Evolutionary conservation across 2,113 vertebrate species (phyloP), one percentile per base, ranked within the genome.

Genomic region (Numida meleagris): DNA sequence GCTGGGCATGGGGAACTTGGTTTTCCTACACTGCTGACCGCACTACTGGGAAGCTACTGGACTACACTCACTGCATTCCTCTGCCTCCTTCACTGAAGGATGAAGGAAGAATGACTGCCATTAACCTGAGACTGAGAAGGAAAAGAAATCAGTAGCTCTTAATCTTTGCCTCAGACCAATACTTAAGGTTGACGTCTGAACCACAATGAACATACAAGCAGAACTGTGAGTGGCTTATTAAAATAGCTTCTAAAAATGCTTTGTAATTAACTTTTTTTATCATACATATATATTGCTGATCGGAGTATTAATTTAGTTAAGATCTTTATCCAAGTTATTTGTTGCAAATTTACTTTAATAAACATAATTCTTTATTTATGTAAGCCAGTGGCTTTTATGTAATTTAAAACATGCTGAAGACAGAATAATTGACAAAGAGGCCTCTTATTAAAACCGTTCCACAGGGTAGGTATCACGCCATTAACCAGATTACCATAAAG

Each of bases 241-340:
- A 77, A 86, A 65, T 80, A 89, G 80, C 89, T 88, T 67, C 76
- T 77, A 43, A 65, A 91, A 95, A 83, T 51, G 88, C 85, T 96
- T 94, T 92, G 86, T 93, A 96, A 95, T 96, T 95, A 94, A 93
- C 83, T 14, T 92, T 14, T 92, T 94, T 91, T 96, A 96, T 93
- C 88, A 36, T 53, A 63, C 33, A 82, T 87, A 77, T 61, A 91
- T 76, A 79, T 76, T 90, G 76, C 92, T 88, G 82, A 95, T 93
- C 79, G 55, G 71, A 83, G 38, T n/a, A 71, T 88, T 92, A 66
- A 76, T 85, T 94, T 93, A 71, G 42, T 63, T 45, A 67, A 93
- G 96, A 88, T 94, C 92, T 72, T 94, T 81, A 86, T 86, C 81
- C 34, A 57, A 66, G 57, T 77, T 72, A 95, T 96, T 68, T 86